A percentile compares a stretch with the other conserved stretches of the same genome.
phyloP scores from a whole-genome alignment of 2,888 invertebrate genomes.

The Macaria liturata region DNA sequence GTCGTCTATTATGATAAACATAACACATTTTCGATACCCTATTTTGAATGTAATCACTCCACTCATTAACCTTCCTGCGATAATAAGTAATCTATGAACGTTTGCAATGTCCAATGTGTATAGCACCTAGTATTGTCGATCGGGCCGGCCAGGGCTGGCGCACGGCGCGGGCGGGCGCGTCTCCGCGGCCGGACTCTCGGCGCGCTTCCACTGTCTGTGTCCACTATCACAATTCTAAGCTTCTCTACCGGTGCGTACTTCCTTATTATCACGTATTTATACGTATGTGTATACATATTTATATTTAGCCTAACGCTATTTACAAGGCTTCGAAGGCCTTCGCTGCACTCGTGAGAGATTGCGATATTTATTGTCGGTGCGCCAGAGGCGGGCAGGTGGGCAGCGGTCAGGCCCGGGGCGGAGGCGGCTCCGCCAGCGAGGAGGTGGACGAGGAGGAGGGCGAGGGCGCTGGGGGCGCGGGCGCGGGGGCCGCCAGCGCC shows the following conservation, averaged over 20 bases:
- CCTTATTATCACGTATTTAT: constrained; percentile 79
- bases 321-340: constrained; percentile 68
- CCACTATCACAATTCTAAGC: constrained; percentile 81
- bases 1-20: constrained; percentile 67
- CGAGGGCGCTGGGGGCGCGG: constrained; percentile 76
- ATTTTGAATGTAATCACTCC: constrained; percentile 68
- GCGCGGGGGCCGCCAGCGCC: constrained; percentile 51
- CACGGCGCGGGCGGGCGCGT: constrained; percentile 41
- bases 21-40: constrained; percentile 76
- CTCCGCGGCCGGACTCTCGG: constrained; percentile 64
- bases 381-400: constrained; percentile 81
- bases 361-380: constrained; percentile 75
- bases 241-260: constrained; percentile 80
- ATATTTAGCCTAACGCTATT: constrained; percentile 71
- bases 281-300: constrained; percentile 77
- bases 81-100: constrained; percentile 72
- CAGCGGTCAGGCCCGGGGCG: constrained; percentile 81
- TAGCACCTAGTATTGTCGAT: constrained; percentile 83
- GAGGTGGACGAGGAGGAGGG: constrained; percentile 86
- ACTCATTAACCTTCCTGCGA: constrained; percentile 60
- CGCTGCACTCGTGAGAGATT: constrained; percentile 64
- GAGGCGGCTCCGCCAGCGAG: constrained; percentile 83
- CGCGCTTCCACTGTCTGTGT: constrained; percentile 50
- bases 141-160: constrained; percentile 53
- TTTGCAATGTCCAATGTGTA: constrained; percentile 75